These are phyloP conservation scores for Macrophya annulata DNA, from an alignment of 2,888 invertebrate genomes.

Conservation along the genomic window DNA sequence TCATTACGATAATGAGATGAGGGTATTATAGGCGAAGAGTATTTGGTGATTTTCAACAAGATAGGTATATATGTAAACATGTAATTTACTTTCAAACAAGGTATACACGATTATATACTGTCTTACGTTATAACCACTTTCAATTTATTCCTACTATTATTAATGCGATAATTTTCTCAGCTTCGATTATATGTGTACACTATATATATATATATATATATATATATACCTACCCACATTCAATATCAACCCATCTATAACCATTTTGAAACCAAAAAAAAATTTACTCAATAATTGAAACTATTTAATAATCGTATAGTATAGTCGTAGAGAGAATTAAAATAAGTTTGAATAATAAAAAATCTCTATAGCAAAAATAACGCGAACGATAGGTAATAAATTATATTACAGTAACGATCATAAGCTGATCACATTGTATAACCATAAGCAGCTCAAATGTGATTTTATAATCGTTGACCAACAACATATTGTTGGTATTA, in stretches of 20 bases:
- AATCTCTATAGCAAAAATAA: background rate
- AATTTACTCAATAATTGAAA: background rate
- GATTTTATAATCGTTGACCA: background rate
- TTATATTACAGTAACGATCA: constrained; percentile 4
- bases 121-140: background rate
- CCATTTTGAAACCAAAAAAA: background rate
- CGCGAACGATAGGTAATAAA: background rate
- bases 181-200: constrained; percentile 6
- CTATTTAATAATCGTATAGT: background rate
- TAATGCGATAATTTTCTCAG: constrained; percentile 42
- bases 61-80: background rate
- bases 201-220: background rate
- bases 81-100: constrained; percentile 48
- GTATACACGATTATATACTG: background rate
- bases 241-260: background rate
- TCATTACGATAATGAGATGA: constrained; percentile 48
- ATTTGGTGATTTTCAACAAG: constrained; percentile 48
- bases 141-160: constrained; percentile 27
- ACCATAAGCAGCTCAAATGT: constrained; percentile 1
- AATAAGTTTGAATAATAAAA: background rate
- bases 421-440: background rate
- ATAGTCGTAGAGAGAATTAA: no score
- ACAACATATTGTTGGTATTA: background rate
- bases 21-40: constrained; percentile 30
- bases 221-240: background rate